Evolutionary conservation across 2,797 vertebrate genomes (phyloP).

Genomic region (Miopithecus talapoin): DNA sequence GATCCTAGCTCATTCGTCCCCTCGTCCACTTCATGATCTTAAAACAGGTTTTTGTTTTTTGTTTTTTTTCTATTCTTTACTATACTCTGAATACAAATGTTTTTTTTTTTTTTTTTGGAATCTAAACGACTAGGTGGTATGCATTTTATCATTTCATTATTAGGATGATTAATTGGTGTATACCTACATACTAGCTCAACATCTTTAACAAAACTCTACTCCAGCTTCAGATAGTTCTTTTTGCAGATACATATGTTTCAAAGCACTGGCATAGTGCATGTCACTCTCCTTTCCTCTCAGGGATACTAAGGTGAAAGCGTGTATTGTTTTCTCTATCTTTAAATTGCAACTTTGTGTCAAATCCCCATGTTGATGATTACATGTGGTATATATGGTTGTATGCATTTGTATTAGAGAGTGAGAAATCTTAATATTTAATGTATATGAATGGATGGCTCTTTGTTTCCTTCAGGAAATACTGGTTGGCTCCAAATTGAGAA

Average conservation of each 20-base stretch:
- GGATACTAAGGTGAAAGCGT: not conserved
- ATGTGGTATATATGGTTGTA: not conserved
- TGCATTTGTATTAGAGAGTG: not conserved
- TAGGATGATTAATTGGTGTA: not conserved
- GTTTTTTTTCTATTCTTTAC: not conserved
- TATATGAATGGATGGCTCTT: not conserved
- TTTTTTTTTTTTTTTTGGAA: not conserved
- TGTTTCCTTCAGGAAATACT: not conserved
- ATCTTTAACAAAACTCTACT: not conserved
- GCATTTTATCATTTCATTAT: not conserved
- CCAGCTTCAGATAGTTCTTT: not conserved
- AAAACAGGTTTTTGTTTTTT: rapidly evolving
- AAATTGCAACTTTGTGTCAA: not conserved
- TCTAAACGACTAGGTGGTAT: not conserved
- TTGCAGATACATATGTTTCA: not conserved
- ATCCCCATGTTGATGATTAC: not conserved
- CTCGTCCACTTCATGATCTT: not conserved
- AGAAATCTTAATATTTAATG: not conserved
- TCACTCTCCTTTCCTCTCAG: not conserved
- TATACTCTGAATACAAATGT: not conserved
- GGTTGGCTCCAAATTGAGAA: not conserved
- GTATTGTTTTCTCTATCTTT: not conserved
- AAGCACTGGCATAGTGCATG: not conserved
- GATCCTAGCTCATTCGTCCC: not conserved
- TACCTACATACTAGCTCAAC: not conserved